Percentiles rank a stretch among this genome's conserved stretches.
Evolutionary conservation across 2,888 invertebrate genomes (phyloP).

Genomic region (Drosophila peninsularis): DNA sequence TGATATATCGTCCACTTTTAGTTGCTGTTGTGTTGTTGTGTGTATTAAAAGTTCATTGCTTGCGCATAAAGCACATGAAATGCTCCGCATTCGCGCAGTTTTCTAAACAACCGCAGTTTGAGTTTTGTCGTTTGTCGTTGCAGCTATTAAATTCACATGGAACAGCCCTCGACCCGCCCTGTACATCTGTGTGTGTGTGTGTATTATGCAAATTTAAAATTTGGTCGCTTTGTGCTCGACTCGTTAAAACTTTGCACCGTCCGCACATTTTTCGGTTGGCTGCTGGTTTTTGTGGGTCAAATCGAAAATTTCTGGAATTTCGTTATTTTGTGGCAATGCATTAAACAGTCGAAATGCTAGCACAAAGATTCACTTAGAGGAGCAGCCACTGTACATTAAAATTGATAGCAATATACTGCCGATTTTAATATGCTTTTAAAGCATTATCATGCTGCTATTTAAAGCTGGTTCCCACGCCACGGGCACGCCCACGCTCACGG

Average conservation of each 20-base stretch:
- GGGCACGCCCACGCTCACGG: no score
- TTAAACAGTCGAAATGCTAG: constrained; percentile 58
- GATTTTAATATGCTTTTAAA: constrained; percentile 5
- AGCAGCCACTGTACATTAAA: constrained; percentile 38
- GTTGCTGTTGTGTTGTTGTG: constrained; percentile 53
- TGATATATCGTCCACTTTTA: constrained; percentile 68
- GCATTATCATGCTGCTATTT: constrained; percentile 2
- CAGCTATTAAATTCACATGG: constrained; percentile 72
- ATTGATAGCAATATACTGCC: constrained; percentile 21
- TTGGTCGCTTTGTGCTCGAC: constrained; percentile 47
- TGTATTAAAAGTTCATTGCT: constrained; percentile 79
- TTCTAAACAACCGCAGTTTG: constrained; percentile 77
- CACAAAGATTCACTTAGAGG: constrained; percentile 33
- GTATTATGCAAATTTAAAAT: constrained; percentile 74
- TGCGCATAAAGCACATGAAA: constrained; percentile 78
- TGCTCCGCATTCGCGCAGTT: constrained; percentile 63
- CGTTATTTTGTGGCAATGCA: constrained; percentile 49
- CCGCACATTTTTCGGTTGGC: constrained; percentile 64
- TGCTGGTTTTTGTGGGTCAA: constrained; percentile 42
- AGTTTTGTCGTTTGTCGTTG: constrained; percentile 74
- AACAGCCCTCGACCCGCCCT: constrained; percentile 2
- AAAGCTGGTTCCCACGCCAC: neutral
- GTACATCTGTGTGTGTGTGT: constrained; percentile 32
- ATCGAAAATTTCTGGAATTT: constrained; percentile 52
- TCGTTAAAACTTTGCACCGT: constrained; percentile 70